Percentiles rank a stretch among this genome's conserved stretches.
Conservation (phyloP, 2,113 vertebrate species). For the Syrmaticus mikado region DNA sequence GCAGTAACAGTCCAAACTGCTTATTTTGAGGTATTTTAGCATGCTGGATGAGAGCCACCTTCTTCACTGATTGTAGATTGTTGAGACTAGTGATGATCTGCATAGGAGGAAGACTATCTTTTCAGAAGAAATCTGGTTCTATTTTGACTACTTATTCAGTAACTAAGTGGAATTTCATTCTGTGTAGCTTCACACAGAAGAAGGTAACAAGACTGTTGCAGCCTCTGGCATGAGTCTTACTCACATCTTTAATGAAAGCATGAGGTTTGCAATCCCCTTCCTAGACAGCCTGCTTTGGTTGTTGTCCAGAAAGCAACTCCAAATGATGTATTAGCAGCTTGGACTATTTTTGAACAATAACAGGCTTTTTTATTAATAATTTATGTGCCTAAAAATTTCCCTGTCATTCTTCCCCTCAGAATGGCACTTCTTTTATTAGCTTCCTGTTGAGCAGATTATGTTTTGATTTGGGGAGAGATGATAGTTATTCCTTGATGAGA, state of each 20-base stretch:
- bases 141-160: neutral
- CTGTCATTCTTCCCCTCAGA: conserved; percentile 18
- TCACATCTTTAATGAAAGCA: neutral
- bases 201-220: neutral
- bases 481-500: conserved; percentile 29
- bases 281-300: conserved; percentile 39
- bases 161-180: neutral
- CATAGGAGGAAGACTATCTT: neutral
- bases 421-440: conserved; percentile 46
- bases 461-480: conserved; percentile 46
- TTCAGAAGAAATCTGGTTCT: conserved; percentile 25
- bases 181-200: neutral
- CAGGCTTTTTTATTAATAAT: conserved; percentile 44
- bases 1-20: neutral
- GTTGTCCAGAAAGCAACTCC: conserved; percentile 28
- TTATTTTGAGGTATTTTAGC: conserved; percentile 46
- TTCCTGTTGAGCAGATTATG: conserved; percentile 40
- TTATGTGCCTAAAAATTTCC: conserved; percentile 43
- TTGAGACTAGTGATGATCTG: neutral
- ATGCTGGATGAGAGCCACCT: neutral
- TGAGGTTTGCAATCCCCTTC: neutral
- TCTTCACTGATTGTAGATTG: neutral
- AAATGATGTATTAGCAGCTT: conserved; percentile 10
- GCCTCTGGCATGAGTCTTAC: neutral
- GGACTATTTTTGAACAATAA: conserved; percentile 32